Conservation (phyloP, 2,113 vertebrate species). For the human (Homo sapiens) region GRCh38 chr5:16363501-16364000, state of each 20-base stretch:
- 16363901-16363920: too few relatives aligned
- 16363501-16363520: not conserved
- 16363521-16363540: not conserved
- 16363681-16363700: not conserved
- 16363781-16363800: not conserved
- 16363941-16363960: not conserved
- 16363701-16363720: not conserved
- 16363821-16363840: not conserved
- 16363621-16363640: not conserved
- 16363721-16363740: not conserved
- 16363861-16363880: not conserved
- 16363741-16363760: not conserved
- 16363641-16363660: not conserved
- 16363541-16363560: not conserved
- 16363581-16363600: not conserved
- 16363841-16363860: not conserved
- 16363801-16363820: not conserved
- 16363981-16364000: rapidly evolving
- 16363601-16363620: not conserved
- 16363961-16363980: too few relatives aligned
- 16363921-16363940: not conserved
- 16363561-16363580: not conserved
- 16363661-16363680: not conserved
- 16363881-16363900: not conserved
- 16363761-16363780: not conserved